Base-by-base conservation (phyloP, 2,888 invertebrate species). In the Copidosoma aretas region DNA sequence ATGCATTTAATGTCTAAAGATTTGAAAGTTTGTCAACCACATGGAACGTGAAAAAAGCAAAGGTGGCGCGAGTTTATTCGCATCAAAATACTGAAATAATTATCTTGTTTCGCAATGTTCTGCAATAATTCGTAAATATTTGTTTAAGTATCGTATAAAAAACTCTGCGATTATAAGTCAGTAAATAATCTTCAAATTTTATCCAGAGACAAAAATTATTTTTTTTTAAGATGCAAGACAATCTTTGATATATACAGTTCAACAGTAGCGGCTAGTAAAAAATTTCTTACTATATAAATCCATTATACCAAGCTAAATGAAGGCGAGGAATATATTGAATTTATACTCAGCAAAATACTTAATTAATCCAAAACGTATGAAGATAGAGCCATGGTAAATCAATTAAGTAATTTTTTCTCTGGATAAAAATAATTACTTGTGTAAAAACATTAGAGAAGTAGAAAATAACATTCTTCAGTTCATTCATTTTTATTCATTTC, bases 21-120 rank as follows among this genome's bases (percentile, higher is more conserved):
- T 62, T 32, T 8, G 14, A 63, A 24, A 46, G 21, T 62, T 58
- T 32, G 1, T 49, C 53, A 51, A 60, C 53, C 19, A 58, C 17
- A 58, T 64, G 41, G 68, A 66, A 71, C 68, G 43, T 46, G 12
- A 68, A 68, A 68, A 65, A 71, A 60, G 63, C 60, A 68, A 66
- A 67, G 60, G 19, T 58, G 51, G 19, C 60, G 59, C 58, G 60
- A 39, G 51, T 17, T 22, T 25, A 10, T 59, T 58, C 46, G 24
- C 64, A 56, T 59, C 52, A 60, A 64, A 71, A 65, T 68, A 68
- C 59, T 71, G 58, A 71, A 68, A 63, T 65, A 60, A 66, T 67
- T 64, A 67, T 71, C 56, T 57, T 66, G 32, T 52, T 54, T 56
- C 56, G 65, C 60, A 68, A 71, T 32, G 32, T 68, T 68, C 62